Evolutionary conservation across 2,113 vertebrate genomes (phyloP), one percentile per base, ranked within the genome.

Genomic region (Tauraco erythrolophus): DNA sequence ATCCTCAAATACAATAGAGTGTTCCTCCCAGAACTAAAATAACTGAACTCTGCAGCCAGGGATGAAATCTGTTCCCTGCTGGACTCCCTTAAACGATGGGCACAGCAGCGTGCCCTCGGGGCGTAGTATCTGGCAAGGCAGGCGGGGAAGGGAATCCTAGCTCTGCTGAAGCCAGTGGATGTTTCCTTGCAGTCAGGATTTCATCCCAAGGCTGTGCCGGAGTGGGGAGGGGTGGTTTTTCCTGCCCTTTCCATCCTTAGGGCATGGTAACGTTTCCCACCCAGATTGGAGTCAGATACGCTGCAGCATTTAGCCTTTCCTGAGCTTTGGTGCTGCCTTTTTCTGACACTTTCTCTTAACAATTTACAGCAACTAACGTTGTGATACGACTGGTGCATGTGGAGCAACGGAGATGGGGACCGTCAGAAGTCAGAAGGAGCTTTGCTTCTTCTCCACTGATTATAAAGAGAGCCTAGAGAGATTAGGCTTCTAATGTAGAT

Each of bases 81-180:
- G 7, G 25, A 33, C 37, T 37, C 46, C 18, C 46, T 35, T 12
- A 3, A 35, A 19, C 2, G 18, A 16, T 9, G 75, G 56, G 61
- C 31, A 25, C 65, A 51, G 27, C 50, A 46, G 19, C 1, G 3
- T n/a, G 41, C 21, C 65, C 94, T 37, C 0, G 0, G 84, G 66
- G 62, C 51, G 37, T 5, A 10, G 84, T 7, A 17, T 53, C 50
- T 64, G 87, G 39, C 31, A n/a, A 16, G 51, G 5, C 7, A 21
- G 66, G 37, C 22, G 5, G 24, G 45, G 53, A 76, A 62, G 81
- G 62, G 39, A 77, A 81, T 64, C 53, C 61, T 39, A 16, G 80
- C 53, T 48, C 57, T 35, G 60, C 70, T 10, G 58, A 8, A 68
- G 43, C 48, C 46, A 16, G 30, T 3, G 31, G n/a, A 39, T 41